These are phyloP conservation scores for Scrobipalpa costella DNA, from an alignment of 2,888 invertebrate species.

Conservation along the genomic window DNA sequence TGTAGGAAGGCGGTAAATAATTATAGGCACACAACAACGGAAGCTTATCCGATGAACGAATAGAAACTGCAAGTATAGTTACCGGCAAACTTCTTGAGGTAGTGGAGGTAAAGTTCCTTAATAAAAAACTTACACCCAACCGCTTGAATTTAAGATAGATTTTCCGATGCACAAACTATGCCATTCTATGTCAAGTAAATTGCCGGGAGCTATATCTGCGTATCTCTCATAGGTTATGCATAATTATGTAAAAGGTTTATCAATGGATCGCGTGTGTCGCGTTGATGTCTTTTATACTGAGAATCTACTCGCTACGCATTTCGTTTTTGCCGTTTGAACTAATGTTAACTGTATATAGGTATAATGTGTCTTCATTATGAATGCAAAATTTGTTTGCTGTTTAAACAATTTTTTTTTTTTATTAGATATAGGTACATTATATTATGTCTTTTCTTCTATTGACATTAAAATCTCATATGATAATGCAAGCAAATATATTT, in stretches of 20 bases:
- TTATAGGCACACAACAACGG: constrained; percentile 14
- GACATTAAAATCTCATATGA: too few species aligned
- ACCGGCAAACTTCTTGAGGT: too few species aligned
- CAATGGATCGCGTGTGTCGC: background rate
- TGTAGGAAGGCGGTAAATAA: constrained; percentile 22
- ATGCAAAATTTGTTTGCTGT: background rate
- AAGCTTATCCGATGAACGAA: constrained; percentile 9
- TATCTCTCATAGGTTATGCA: background rate
- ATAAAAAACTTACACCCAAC: too few species aligned
- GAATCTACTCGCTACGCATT: background rate
- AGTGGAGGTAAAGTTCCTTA: too few species aligned
- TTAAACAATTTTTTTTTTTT: background rate
- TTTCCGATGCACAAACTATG: too few species aligned
- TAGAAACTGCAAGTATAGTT: background rate
- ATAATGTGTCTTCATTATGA: background rate
- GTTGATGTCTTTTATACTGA: constrained; percentile 9
- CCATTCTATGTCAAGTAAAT: too few species aligned
- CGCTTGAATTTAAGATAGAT: too few species aligned
- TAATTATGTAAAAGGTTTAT: constrained; percentile 10
- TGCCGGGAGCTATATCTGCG: too few species aligned
- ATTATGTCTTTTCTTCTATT: too few species aligned
- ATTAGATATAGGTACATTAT: too few species aligned
- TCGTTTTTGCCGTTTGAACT: background rate
- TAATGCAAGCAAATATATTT: too few species aligned
- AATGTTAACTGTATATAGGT: too few species aligned